A percentile compares a stretch with the other conserved stretches of the same genome.
phyloP scores from a whole-genome alignment of 2,113 vertebrate genomes.

The Dromaius novaehollandiae region DNA sequence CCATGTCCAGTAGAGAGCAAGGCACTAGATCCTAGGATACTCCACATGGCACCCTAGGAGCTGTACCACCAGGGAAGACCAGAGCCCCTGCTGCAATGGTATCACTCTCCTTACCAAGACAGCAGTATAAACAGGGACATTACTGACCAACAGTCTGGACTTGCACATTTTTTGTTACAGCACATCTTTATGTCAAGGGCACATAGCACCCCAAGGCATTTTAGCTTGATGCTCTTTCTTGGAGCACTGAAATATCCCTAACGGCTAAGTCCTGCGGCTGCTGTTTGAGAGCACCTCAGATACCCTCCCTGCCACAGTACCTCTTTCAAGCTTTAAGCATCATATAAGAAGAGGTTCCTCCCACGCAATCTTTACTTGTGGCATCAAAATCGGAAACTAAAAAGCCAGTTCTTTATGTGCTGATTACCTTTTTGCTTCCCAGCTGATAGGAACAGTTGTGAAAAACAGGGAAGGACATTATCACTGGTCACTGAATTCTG shows the following conservation, averaged over 20 bases:
- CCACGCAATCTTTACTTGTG: neutral
- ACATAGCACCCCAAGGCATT: neutral
- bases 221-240: neutral
- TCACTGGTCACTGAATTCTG: neutral
- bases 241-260: too few relatives aligned
- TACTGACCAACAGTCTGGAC: neutral
- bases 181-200: neutral
- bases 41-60: neutral
- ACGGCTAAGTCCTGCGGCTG: too few relatives aligned
- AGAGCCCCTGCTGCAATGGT: neutral
- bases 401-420: neutral
- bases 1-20: neutral
- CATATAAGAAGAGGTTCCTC: accelerated
- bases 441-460: neutral
- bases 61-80: neutral
- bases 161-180: neutral
- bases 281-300: neutral
- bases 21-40: neutral
- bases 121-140: too few relatives aligned
- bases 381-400: neutral
- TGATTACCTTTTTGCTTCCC: neutral
- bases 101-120: neutral
- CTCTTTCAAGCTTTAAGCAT: neutral
- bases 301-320: neutral
- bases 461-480: neutral